Base-by-base conservation (phyloP, 2,113 vertebrate species). In the Amblyopsis rosae region DNA sequence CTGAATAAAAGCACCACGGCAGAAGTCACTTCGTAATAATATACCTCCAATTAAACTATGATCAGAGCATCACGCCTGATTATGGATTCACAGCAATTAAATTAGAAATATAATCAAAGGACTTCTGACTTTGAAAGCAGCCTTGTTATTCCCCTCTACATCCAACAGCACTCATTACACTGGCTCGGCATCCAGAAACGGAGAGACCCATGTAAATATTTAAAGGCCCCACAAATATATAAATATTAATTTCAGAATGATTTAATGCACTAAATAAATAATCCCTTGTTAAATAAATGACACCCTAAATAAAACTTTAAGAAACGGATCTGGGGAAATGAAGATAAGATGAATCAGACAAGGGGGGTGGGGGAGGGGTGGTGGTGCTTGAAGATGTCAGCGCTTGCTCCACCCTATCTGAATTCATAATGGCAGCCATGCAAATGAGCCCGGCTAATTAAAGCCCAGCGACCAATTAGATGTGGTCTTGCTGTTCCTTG, bases 201-300 rank as follows among this genome's bases (percentile, higher is more conserved):
- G 73, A 90, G 89, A 88, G 82, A 84, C 19, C 84, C 84, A 81
- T 87, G 89, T 93, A 91, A 93, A 93, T 93, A 92, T 93, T 93
- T 92, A 88, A 92, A 91, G 89, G 82, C 87, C 82, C 85, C 90
- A 90, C 90, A 93, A 92, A 94, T 92, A 92, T 91, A 93, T 93
- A 93, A 93, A 94, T 94, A 94, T 93, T 94, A 87, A 94, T 93
- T 84, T 80, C 86, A 75, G 91, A 90, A 89, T 92, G 89, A 94
- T 93, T 94, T 94, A 92, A 93, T 90, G 90, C 87, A 81, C 89
- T 93, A 93, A 94, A 93, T 94, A 93, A 94, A 92, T 93, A 92
- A 94, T 93, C 92, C 89, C 87, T 91, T 94, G 90, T 91, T 94
- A 91, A 94, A 94, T 93, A 93, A 94, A 92, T 93, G 89, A 92